Base-by-base conservation (phyloP, 2,888 invertebrate genomes). In the Xestia ashworthii region DNA sequence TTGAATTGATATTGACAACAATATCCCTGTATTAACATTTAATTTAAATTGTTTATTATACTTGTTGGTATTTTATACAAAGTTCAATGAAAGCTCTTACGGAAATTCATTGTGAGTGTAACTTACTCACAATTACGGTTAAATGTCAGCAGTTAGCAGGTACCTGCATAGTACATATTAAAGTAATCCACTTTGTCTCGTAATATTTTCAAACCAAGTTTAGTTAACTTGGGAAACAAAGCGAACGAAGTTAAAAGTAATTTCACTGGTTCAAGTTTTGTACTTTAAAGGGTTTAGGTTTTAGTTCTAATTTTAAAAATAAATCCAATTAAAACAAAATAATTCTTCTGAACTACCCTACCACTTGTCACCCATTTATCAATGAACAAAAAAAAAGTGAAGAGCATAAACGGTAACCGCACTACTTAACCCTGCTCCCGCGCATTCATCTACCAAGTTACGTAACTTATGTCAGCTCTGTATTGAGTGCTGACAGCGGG, bases 401-500 rank as follows among this genome's bases (percentile, higher is more conserved):
- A 50, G 5, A 38, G 12, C 14, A 62, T 55, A 44, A 41, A 48
- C 22, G n/a, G 41, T 60, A 55, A 32, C 64, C 50, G 22, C n/a
- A 25, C 22, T 68, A 50, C 62, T 65, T 53, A 87, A 81, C 64
- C 60, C 70, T 53, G 41, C 73, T 41, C 50, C n/a, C 22, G 53
- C 74, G 64, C 71, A 74, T 85, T 67, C 70, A 78, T 86, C 67
- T 80, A 58, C 16, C 44, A 44, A 50, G 79, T 84, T 75, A 70
- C 48, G 71, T 64, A 72, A 86, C 62, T 64, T 67, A 71, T 65
- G 76, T 80, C 76, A 87, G 78, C 41, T 64, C 62, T 70, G 80
- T 77, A 87, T 87, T 78, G 83, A 81, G 78, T 82, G 87, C 65
- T 82, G 88, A 86, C 86, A 83, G 82, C 78, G 74, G 79, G 48